These are phyloP conservation scores for Chamaetylas fuelleborni DNA, from an alignment of 2,113 vertebrate genomes.

Conservation along the genomic window DNA sequence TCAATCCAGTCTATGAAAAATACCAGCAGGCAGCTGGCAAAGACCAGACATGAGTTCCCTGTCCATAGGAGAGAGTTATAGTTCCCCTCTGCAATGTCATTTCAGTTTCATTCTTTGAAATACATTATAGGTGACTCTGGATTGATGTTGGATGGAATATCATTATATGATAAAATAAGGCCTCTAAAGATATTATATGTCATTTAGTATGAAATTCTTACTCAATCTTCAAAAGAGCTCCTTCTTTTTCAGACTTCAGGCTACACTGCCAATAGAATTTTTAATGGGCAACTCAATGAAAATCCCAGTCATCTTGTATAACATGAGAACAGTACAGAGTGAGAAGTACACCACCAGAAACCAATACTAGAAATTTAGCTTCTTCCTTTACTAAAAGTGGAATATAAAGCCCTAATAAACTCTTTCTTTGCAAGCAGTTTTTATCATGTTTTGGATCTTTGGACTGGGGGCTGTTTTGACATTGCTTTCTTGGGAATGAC, in stretches of 20 bases:
- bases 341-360: not conserved
- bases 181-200: conserved; percentile 16
- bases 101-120: conserved; percentile 33
- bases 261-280: not conserved
- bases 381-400: not conserved
- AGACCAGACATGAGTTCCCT: not conserved
- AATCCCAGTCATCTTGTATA: not conserved
- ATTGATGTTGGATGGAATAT: conserved; percentile 33
- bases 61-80: not conserved
- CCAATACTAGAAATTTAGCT: not conserved
- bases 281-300: not conserved
- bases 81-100: not conserved
- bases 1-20: not conserved
- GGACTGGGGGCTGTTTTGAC: not conserved
- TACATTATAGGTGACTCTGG: not conserved
- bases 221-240: conserved; percentile 6
- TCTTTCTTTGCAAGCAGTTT: not conserved
- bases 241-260: conserved; percentile 14
- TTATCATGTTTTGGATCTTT: not conserved
- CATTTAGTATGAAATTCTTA: conserved; percentile 47
- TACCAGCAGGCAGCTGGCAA: not conserved
- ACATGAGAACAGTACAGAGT: not conserved
- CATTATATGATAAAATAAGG: conserved; percentile 36
- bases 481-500: not conserved
- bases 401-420: not conserved